These are phyloP conservation scores for Taenioides sp. DNA, from an alignment of 2,797 vertebrate species.

Conservation along the genomic window DNA sequence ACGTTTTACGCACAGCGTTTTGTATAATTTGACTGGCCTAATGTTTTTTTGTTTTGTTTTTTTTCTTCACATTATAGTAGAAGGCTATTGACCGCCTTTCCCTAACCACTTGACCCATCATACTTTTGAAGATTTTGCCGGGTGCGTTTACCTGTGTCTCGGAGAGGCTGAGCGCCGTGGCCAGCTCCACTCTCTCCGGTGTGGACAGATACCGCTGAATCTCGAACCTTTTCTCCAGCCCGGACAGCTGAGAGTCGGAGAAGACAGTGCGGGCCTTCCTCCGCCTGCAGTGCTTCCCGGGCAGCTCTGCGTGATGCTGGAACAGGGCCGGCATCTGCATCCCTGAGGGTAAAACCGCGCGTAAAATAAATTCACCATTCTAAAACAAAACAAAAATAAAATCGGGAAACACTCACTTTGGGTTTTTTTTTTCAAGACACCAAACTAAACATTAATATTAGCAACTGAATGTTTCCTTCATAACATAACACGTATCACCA, in stretches of 20 bases:
- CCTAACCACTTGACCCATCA: no score
- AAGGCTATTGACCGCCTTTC: neutral
- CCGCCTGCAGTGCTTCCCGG: constrained; percentile 93
- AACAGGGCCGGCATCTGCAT: constrained; percentile 94
- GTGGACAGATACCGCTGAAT: constrained; percentile 96
- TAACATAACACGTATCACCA: no score
- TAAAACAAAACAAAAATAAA: neutral
- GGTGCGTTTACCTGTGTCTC: constrained; percentile 89
- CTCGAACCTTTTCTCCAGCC: constrained; percentile 95
- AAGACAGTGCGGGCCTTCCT: constrained; percentile 96
- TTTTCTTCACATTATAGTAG: no score
- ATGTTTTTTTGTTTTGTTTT: no score
- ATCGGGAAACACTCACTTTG: no score
- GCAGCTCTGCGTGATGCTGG: constrained; percentile 90
- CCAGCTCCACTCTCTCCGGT: constrained; percentile 94
- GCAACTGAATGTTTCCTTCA: no score
- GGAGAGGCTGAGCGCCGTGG: constrained; percentile 95
- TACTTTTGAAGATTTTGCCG: neutral
- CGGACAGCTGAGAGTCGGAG: constrained; percentile 96
- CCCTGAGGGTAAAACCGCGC: constrained; percentile 64
- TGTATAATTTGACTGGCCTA: neutral
- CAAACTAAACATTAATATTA: no score
- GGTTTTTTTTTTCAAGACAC: no score
- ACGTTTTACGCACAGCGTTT: constrained; percentile 8
- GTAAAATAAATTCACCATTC: neutral